A percentile compares a stretch with the other conserved stretches of the same genome.
These are phyloP conservation scores for Melanotaenia maccullochi DNA, from an alignment of 2,797 vertebrate genomes.

Conservation along the genomic window DNA sequence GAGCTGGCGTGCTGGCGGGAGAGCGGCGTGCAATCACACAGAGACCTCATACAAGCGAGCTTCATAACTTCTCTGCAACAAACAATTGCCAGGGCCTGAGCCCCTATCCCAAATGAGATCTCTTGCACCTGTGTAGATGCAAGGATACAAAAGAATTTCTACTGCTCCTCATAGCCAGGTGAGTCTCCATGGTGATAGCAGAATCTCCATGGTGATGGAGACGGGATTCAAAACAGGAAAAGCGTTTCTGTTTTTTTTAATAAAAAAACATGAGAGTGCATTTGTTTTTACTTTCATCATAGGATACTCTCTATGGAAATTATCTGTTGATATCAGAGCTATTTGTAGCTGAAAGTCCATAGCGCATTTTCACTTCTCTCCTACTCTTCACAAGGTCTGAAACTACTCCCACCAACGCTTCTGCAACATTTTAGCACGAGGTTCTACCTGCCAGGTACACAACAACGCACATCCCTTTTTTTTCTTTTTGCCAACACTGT, in stretches of 20 bases:
- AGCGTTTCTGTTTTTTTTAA: slow-evolving; percentile 20
- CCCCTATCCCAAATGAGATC: slow-evolving; percentile 67
- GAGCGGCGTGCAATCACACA: slow-evolving; percentile 44
- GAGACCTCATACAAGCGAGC: slow-evolving; percentile 66
- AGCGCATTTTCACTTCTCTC: slow-evolving; percentile 16
- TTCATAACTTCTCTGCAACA: slow-evolving; percentile 64
- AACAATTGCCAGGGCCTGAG: slow-evolving; percentile 47
- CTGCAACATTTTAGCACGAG: slow-evolving; percentile 20
- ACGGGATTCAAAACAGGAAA: slow-evolving; percentile 34
- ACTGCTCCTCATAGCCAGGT: slow-evolving; percentile 39
- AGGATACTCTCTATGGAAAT: slow-evolving; percentile 29
- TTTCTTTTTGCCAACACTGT: slow-evolving; percentile 14
- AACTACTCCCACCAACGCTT: slow-evolving; percentile 28
- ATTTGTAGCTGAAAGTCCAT: not conserved
- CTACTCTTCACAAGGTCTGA: slow-evolving; percentile 27
- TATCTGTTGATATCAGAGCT: slow-evolving; percentile 2
- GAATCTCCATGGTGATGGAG: slow-evolving; percentile 54
- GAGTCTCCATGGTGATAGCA: slow-evolving; percentile 46
- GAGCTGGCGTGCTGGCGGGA: slow-evolving; percentile 40
- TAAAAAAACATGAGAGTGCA: slow-evolving; percentile 2
- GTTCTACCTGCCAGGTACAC: slow-evolving; percentile 29
- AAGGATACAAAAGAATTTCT: slow-evolving; percentile 48
- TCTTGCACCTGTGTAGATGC: slow-evolving; percentile 55
- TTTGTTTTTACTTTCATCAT: slow-evolving; percentile 41
- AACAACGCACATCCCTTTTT: slow-evolving; percentile 21